Evolutionary conservation across 2,888 invertebrate genomes (phyloP).

Genomic region (Clepsis dumicolana): DNA sequence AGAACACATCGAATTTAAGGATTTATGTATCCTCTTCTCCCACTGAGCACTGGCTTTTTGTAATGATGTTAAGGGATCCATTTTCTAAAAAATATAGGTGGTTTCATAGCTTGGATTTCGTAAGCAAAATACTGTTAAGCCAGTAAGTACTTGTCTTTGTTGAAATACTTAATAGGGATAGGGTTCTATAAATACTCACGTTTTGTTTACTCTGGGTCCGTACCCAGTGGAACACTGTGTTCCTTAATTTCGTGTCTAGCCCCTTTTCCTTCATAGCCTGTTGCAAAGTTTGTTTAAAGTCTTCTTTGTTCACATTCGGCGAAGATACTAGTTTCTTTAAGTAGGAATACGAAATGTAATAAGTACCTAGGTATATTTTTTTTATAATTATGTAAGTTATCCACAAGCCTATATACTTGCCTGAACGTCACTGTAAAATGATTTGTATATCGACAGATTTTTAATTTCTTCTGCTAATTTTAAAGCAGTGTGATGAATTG

Average conservation of each 20-base stretch:
- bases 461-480: conserved; percentile 93
- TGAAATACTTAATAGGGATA: no score
- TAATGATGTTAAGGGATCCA: conserved; percentile 91
- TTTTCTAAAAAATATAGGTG: conserved; percentile 66
- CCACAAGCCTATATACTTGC: conserved; percentile 71
- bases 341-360: conserved; percentile 47
- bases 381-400: conserved; percentile 15
- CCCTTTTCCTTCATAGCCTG: conserved; percentile 92
- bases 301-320: conserved; percentile 90
- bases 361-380: no score
- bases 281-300: conserved; percentile 92
- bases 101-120: no score
- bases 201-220: conserved; percentile 83
- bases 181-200: no score
- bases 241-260: conserved; percentile 93
- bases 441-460: conserved; percentile 90
- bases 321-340: conserved; percentile 92
- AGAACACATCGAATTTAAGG: conserved; percentile 97
- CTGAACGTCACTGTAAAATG: conserved; percentile 92
- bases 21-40: conserved; percentile 98
- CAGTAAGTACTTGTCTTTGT: no score
- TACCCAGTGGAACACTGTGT: conserved; percentile 94
- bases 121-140: no score
- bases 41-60: conserved; percentile 95
- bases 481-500: conserved; percentile 90